These are phyloP conservation scores for Willowsia nigromaculata DNA, from an alignment of 2,888 invertebrate genomes.

Conservation along the genomic window DNA sequence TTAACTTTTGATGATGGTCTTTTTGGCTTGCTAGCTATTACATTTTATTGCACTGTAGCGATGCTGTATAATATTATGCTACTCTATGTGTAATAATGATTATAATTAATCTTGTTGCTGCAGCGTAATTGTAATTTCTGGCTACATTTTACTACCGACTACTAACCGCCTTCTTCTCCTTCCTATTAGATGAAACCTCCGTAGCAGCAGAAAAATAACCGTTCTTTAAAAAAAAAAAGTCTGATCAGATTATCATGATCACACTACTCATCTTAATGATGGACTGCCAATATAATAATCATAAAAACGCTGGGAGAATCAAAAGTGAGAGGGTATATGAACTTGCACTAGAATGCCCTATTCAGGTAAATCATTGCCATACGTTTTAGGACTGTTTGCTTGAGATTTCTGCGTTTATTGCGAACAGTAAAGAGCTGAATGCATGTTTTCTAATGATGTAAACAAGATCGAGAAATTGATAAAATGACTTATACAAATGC, in stretches of 20 bases:
- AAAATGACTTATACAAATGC: slow-evolving; percentile 30
- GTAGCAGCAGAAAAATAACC: slow-evolving; percentile 8
- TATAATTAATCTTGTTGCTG: slow-evolving; percentile 32
- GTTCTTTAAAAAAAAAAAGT: slow-evolving; percentile 18
- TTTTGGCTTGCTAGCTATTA: slow-evolving; percentile 20
- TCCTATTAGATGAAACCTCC: background rate
- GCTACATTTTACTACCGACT: slow-evolving; percentile 10
- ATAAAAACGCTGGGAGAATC: slow-evolving; percentile 41
- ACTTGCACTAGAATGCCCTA: background rate
- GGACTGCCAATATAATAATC: slow-evolving; percentile 45
- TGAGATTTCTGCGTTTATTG: background rate
- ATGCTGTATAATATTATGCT: slow-evolving; percentile 6
- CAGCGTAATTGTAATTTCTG: slow-evolving; percentile 12
- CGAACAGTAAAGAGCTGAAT: background rate
- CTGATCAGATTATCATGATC: slow-evolving; percentile 26
- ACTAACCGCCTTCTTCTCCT: background rate
- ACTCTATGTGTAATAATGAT: slow-evolving; percentile 25
- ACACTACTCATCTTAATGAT: slow-evolving; percentile 28
- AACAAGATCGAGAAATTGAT: slow-evolving; percentile 52
- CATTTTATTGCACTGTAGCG: slow-evolving; percentile 43
- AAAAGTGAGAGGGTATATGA: slow-evolving; percentile 31
- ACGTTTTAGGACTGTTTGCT: slow-evolving; percentile 32
- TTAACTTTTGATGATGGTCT: slow-evolving; percentile 21
- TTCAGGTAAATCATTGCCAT: background rate
- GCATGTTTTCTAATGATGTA: slow-evolving; percentile 41